A percentile compares a stretch with the other conserved stretches of the same genome.
Conservation (phyloP, 2,797 vertebrate species). For the Myoxocephalus aenaeus region DNA sequence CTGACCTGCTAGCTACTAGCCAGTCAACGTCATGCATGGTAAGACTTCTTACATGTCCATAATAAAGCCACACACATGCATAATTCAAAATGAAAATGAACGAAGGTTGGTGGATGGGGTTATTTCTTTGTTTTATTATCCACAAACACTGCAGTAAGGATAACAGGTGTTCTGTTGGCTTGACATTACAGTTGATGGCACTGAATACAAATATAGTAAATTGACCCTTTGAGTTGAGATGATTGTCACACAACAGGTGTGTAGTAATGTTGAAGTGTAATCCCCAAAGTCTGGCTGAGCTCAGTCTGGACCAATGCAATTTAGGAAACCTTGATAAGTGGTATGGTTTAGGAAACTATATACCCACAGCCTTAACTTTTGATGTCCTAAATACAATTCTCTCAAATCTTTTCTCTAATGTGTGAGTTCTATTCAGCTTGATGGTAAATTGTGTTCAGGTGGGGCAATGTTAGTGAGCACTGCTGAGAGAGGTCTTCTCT, state of each 20-base stretch:
- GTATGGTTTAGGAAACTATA: neutral
- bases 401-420: constrained; percentile 20
- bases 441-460: constrained; percentile 63
- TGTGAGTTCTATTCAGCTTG: constrained; percentile 27
- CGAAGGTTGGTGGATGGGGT: neutral
- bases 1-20: neutral
- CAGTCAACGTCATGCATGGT: neutral
- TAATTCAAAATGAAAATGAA: neutral
- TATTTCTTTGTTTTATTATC: neutral
- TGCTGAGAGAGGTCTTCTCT: constrained; percentile 62
- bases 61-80: neutral
- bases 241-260: neutral
- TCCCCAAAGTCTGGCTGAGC: neutral
- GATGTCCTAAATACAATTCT: neutral
- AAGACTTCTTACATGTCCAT: neutral
- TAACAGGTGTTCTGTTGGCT: neutral
- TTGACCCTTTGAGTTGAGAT: constrained; percentile 3
- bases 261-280: neutral
- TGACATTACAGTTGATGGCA: neutral
- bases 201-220: neutral
- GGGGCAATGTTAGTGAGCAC: constrained; percentile 57
- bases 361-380: neutral
- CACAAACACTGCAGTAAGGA: neutral
- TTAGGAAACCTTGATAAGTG: neutral
- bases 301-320: neutral